Evolutionary conservation across 2,113 vertebrate species (phyloP).

Genomic region (Tenebrosternarchus preto): DNA sequence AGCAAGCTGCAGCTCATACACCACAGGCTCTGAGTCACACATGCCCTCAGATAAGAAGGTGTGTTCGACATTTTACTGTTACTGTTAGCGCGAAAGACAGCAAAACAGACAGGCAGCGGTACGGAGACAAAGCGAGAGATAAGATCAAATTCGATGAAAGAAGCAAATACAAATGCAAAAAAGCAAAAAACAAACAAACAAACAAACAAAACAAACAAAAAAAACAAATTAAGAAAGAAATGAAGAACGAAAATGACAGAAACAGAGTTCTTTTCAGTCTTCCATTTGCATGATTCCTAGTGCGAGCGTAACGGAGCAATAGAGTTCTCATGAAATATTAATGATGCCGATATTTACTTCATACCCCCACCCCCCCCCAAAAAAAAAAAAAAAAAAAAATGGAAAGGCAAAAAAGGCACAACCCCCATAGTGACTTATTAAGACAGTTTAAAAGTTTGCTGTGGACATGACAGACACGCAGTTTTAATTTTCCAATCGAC

Average conservation of each 20-base stretch:
- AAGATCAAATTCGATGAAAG: conserved; percentile 20
- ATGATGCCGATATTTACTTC: conserved; percentile 56
- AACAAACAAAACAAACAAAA: not conserved
- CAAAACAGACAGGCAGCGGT: not conserved
- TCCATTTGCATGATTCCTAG: conserved; percentile 25
- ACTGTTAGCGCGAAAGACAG: not conserved
- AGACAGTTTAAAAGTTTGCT: conserved; percentile 44
- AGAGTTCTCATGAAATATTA: conserved; percentile 56
- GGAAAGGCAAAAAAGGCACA: conserved; percentile 50
- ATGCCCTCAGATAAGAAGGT: conserved; percentile 17
- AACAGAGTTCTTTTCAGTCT: conserved; percentile 29
- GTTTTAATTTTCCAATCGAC: conserved; percentile 33
- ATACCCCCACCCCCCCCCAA: conserved; percentile 26
- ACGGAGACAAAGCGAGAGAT: not conserved
- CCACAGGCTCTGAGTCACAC: conserved; percentile 35
- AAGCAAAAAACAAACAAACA: not conserved
- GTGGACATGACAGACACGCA: conserved; percentile 42
- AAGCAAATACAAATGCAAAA: not conserved
- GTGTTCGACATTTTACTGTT: conserved; percentile 31
- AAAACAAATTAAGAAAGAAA: not conserved
- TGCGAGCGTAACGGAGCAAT: conserved; percentile 51
- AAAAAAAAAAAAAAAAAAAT: not conserved
- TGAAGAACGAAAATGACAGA: not conserved
- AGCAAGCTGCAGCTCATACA: conserved; percentile 23
- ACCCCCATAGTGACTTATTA: conserved; percentile 59